phyloP scores from a whole-genome alignment of 2,888 invertebrate genomes.

The Cantharis rufa region DNA sequence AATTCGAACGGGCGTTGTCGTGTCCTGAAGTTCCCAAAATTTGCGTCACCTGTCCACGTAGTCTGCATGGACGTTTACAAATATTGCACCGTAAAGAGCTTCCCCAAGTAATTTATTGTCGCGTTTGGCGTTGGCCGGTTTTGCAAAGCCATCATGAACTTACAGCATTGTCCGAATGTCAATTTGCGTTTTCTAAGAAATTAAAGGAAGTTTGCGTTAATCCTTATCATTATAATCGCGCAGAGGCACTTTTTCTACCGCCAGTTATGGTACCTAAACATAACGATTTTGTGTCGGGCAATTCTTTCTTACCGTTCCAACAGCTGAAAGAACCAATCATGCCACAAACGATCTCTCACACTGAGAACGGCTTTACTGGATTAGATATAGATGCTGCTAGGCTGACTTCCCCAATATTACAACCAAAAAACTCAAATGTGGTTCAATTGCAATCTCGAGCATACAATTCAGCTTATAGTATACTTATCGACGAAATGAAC shows the following conservation, averaged over 20 bases:
- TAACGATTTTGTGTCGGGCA: too few relatives aligned
- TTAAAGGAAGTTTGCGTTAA: slow-evolving; percentile 99
- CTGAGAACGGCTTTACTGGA: slow-evolving; percentile 36
- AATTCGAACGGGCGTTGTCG: slow-evolving; percentile 88
- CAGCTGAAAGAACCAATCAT: too few relatives aligned
- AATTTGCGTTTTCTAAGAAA: slow-evolving; percentile 95
- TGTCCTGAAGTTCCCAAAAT: slow-evolving; percentile 94
- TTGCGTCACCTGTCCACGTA: slow-evolving; percentile 96
- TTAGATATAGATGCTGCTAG: slow-evolving; percentile 57
- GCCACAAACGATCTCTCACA: too few relatives aligned
- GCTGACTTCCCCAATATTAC: slow-evolving; percentile 49
- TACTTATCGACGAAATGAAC: slow-evolving; percentile 79
- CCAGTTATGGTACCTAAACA: slow-evolving; percentile 95
- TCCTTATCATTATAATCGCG: slow-evolving; percentile 98
- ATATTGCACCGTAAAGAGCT: slow-evolving; percentile 97
- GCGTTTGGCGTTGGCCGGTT: slow-evolving; percentile 99
- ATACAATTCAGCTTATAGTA: slow-evolving; percentile 67
- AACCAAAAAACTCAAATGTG: slow-evolving; percentile 55
- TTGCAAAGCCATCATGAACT: slow-evolving; percentile 97
- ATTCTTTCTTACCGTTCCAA: too few relatives aligned
- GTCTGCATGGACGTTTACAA: slow-evolving; percentile 94
- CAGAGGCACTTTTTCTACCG: slow-evolving; percentile 95
- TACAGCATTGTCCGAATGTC: slow-evolving; percentile 92
- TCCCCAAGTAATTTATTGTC: slow-evolving; percentile 98
- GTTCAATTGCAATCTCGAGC: slow-evolving; percentile 58